A percentile compares a stretch with the other conserved stretches of the same genome.
These are phyloP conservation scores for Porites australiensis DNA, from an alignment of 64 coral and sea anemone species.

Conservation along the genomic window DNA sequence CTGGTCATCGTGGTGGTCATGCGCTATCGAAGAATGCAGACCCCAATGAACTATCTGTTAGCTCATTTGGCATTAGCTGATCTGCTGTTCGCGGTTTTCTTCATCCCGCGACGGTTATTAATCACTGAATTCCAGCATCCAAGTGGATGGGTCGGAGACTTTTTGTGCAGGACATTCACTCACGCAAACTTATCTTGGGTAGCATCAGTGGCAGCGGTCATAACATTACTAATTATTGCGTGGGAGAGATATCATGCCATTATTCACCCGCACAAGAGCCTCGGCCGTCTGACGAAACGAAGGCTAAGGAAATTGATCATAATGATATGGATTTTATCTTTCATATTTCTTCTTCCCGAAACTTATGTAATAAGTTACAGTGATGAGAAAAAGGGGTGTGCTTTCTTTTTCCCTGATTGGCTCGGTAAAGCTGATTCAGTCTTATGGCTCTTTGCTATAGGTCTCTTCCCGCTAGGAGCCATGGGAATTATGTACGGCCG, in stretches of 20 bases:
- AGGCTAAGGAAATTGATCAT: constrained; percentile 1
- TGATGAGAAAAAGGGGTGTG: not conserved
- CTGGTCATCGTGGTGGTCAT: constrained; percentile 12
- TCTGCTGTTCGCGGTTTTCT: not conserved
- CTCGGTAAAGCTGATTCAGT: not conserved
- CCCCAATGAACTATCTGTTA: constrained; percentile 35
- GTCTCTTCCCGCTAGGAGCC: constrained; percentile 6
- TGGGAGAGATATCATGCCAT: constrained; percentile 27
- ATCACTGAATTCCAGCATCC: constrained; percentile 23
- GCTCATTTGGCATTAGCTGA: constrained; percentile 34
- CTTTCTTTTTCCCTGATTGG: constrained; percentile 6
- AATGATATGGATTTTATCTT: not conserved
- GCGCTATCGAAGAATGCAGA: not conserved
- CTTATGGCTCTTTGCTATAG: constrained; percentile 34
- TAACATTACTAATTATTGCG: constrained; percentile 20
- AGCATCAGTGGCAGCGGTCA: constrained; percentile 10
- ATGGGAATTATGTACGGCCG: constrained; percentile 39
- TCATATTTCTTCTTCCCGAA: constrained; percentile 9
- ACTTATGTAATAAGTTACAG: not conserved
- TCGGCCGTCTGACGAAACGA: not conserved
- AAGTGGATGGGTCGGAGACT: not conserved
- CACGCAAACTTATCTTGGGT: constrained; percentile 27
- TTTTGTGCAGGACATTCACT: constrained; percentile 35
- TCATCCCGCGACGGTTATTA: constrained; percentile 3
- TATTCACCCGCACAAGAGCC: constrained; percentile 17